A percentile compares a stretch with the other conserved stretches of the same genome.
These are phyloP conservation scores for Antennarius maculatus DNA, from an alignment of 2,797 vertebrate species.

Conservation along the genomic window DNA sequence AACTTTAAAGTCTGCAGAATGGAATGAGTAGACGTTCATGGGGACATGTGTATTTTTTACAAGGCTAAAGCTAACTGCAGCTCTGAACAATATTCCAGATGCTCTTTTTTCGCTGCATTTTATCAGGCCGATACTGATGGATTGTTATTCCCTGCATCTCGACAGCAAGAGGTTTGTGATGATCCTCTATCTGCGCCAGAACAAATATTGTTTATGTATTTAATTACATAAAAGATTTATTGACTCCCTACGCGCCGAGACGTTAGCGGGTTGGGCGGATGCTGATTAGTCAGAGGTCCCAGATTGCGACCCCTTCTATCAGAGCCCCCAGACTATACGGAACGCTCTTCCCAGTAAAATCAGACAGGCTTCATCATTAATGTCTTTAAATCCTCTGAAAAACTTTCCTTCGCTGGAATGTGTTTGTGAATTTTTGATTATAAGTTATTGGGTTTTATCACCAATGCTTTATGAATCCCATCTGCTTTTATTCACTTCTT, in stretches of 20 bases:
- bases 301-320: background rate
- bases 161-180: background rate
- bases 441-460: too few species aligned
- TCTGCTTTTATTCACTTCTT: too few species aligned
- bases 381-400: background rate
- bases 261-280: background rate
- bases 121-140: constrained; percentile 28
- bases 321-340: background rate
- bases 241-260: background rate
- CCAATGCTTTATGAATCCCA: too few species aligned
- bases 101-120: constrained; percentile 46
- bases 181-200: background rate
- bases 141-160: background rate
- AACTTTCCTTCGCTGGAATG: background rate
- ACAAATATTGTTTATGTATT: background rate
- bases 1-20: constrained; percentile 48
- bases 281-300: background rate
- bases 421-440: background rate
- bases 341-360: background rate
- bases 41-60: constrained; percentile 75
- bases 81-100: constrained; percentile 75
- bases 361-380: background rate
- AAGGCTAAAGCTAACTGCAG: constrained; percentile 42
- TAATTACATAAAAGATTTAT: background rate
- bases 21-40: constrained; percentile 60